These are phyloP conservation scores for Atlantisia rogersi DNA, from an alignment of 2,113 vertebrate genomes.

Conservation along the genomic window DNA sequence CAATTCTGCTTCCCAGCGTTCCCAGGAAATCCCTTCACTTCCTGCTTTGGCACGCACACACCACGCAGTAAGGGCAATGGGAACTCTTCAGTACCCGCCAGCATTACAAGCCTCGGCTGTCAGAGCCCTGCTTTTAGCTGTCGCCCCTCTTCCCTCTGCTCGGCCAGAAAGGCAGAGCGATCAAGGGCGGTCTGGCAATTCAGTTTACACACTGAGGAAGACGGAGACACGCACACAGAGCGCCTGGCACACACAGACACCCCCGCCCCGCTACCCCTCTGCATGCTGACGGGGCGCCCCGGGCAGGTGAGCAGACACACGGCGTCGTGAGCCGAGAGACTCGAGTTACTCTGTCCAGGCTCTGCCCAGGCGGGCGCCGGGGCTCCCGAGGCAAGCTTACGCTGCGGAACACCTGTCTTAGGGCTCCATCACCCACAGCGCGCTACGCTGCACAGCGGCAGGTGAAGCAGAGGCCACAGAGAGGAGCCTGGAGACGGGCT, in stretches of 20 bases:
- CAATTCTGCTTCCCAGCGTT: not conserved
- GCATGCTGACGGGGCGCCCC: accelerated
- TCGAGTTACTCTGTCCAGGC: accelerated
- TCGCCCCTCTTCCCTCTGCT: not conserved
- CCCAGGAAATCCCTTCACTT: not conserved
- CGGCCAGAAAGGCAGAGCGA: not conserved
- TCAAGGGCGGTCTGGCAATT: accelerated
- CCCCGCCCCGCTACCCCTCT: not conserved
- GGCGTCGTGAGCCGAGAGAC: accelerated
- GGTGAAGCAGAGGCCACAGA: accelerated
- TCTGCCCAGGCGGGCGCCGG: not conserved
- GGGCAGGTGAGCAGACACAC: not conserved
- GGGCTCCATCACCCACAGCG: accelerated
- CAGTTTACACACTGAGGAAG: too few relatives aligned
- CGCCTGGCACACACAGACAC: too few relatives aligned
- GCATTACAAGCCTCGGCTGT: not conserved
- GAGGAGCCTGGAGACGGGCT: accelerated
- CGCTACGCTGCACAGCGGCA: accelerated
- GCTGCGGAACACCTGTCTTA: accelerated
- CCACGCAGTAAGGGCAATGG: accelerated
- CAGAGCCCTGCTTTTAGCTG: not conserved
- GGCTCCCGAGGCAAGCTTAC: accelerated
- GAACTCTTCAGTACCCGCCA: not conserved
- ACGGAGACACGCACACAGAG: too few relatives aligned
- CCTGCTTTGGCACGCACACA: accelerated